Percentiles rank a stretch among this genome's conserved stretches.
phyloP scores from a whole-genome alignment of 2,888 invertebrate species.

The Ormyrus pomaceus region DNA sequence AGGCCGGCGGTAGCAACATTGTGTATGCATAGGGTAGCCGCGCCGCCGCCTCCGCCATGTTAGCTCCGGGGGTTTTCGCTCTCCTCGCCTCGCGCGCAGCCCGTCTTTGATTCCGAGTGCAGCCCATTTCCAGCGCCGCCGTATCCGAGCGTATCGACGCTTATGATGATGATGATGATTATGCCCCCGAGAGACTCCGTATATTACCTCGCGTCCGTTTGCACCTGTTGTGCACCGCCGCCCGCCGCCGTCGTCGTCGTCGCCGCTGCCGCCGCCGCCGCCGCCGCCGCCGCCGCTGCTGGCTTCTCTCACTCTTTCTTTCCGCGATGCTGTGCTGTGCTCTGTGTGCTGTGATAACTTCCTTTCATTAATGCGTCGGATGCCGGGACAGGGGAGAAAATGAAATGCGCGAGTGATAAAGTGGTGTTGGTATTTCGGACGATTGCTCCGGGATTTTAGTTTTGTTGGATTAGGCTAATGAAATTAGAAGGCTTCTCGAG shows the following conservation, averaged over 20 bases:
- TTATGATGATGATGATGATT: conserved; percentile 58
- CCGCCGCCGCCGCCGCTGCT: no score
- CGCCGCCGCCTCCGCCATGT: conserved; percentile 59
- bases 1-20: conserved; percentile 70
- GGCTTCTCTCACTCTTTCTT: no score
- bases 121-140: conserved; percentile 57
- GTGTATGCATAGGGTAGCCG: conserved; percentile 74
- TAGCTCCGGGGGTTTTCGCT: conserved; percentile 62
- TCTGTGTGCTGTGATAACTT: conserved; percentile 12
- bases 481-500: no score
- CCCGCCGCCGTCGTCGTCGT: neutral
- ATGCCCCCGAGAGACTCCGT: conserved; percentile 52
- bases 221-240: conserved; percentile 44
- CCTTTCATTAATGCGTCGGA: conserved; percentile 29
- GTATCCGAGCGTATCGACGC: conserved; percentile 58
- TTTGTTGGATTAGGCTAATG: no score
- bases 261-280: neutral
- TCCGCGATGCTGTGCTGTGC: no score
- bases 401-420: conserved; percentile 50
- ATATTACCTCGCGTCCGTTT: conserved; percentile 44
- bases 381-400: neutral
- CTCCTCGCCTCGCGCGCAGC: conserved; percentile 56
- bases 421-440: conserved; percentile 32
- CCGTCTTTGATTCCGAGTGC: conserved; percentile 62
- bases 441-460: neutral